phyloP scores from a whole-genome alignment of 2,888 invertebrate species.

The Phrixothrix hirtus region DNA sequence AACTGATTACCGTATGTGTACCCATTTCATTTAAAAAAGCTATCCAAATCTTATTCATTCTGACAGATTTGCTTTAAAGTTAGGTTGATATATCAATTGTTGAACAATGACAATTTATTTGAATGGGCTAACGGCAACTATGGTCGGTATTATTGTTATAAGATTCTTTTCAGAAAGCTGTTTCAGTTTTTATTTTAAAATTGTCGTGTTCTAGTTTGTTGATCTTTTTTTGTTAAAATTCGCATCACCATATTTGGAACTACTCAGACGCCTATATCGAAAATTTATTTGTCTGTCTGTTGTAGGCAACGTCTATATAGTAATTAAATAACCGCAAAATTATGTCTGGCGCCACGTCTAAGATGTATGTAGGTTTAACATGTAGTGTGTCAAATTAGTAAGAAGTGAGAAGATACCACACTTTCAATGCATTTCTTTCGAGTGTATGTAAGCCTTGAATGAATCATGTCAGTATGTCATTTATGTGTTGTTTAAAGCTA shows the following conservation, averaged over 20 bases:
- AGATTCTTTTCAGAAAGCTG: no score
- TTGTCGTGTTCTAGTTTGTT: neutral
- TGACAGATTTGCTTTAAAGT: constrained; percentile 17
- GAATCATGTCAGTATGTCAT: constrained; percentile 24
- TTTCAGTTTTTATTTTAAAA: neutral
- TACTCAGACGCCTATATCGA: constrained; percentile 22
- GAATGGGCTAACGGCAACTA: no score
- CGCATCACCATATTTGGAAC: no score
- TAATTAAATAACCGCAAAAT: constrained; percentile 32
- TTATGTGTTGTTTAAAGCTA: no score
- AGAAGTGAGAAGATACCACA: constrained; percentile 24
- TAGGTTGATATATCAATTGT: constrained; percentile 15
- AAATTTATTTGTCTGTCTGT: constrained; percentile 27
- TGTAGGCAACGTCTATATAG: constrained; percentile 18
- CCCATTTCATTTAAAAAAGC: constrained; percentile 22
- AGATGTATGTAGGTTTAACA: constrained; percentile 28
- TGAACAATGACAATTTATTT: neutral
- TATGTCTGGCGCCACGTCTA: constrained; percentile 30
- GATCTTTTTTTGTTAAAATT: neutral
- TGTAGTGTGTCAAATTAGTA: constrained; percentile 30
- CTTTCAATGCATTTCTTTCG: constrained; percentile 16
- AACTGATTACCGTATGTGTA: constrained; percentile 20
- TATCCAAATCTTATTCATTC: constrained; percentile 17
- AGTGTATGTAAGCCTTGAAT: constrained; percentile 11
- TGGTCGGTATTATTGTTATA: no score